A percentile compares a stretch with the other conserved stretches of the same genome.
Conservation (phyloP, 2,113 vertebrate species). For the Baryphthengus martii region DNA sequence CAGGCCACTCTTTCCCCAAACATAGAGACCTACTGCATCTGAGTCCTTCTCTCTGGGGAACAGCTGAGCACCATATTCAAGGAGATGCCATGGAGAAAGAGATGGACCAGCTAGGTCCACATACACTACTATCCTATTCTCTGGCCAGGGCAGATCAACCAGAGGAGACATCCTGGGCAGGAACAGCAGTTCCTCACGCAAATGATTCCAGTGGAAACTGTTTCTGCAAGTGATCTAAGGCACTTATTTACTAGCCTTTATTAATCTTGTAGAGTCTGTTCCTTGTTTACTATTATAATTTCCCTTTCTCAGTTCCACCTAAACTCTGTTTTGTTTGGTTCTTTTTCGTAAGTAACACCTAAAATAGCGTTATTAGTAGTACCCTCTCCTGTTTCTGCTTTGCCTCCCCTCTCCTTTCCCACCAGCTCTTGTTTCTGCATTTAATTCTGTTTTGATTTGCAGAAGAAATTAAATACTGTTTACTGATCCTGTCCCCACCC, state of each 20-base stretch:
- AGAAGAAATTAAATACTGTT: conserved; percentile 10
- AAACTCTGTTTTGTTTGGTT: background rate
- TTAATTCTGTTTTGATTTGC: conserved; percentile 11
- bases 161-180: background rate
- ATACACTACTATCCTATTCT: background rate
- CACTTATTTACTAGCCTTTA: background rate
- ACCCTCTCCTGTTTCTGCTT: background rate
- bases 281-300: background rate
- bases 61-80: background rate
- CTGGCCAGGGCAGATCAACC: background rate
- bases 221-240: background rate
- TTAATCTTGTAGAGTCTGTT: background rate
- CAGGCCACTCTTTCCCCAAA: background rate
- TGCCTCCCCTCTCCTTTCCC: background rate
- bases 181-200: background rate
- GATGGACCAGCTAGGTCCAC: background rate
- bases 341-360: background rate
- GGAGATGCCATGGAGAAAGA: background rate
- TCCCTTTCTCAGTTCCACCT: background rate
- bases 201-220: background rate
- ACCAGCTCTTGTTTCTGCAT: background rate
- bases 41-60: background rate
- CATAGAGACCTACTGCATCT: background rate
- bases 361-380: background rate
- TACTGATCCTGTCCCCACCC: conserved; percentile 19